Percentiles rank a stretch among this genome's conserved stretches.
Conservation (phyloP, 2,797 vertebrate species). For the Chaenodraco wilsoni region DNA sequence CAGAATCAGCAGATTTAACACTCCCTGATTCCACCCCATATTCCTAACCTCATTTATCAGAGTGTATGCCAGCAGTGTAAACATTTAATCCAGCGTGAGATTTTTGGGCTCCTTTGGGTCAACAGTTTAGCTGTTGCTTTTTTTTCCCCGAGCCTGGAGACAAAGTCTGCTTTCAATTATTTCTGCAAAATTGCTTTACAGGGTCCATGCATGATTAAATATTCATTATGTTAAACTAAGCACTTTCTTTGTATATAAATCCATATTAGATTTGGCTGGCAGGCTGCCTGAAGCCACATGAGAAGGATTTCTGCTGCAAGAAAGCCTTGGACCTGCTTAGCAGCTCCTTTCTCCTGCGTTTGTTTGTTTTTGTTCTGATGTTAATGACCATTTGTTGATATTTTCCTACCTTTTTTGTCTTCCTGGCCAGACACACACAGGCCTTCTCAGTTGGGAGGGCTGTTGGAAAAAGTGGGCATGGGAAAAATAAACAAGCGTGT, state of each 20-base stretch:
- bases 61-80: slow-evolving; percentile 84
- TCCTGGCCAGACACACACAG: slow-evolving; percentile 62
- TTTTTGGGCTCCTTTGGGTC: slow-evolving; percentile 84
- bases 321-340: slow-evolving; percentile 75
- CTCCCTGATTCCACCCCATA: slow-evolving; percentile 74
- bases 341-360: slow-evolving; percentile 66
- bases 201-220: slow-evolving; percentile 90
- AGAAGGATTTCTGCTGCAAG: slow-evolving; percentile 83
- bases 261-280: slow-evolving; percentile 88
- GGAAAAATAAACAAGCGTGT: slow-evolving; percentile 79
- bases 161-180: slow-evolving; percentile 92
- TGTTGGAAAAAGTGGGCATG: slow-evolving; percentile 73
- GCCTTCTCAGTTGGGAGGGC: slow-evolving; percentile 64
- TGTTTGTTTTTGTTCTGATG: slow-evolving; percentile 83
- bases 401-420: slow-evolving; percentile 73
- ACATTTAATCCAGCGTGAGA: slow-evolving; percentile 85
- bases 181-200: slow-evolving; percentile 89
- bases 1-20: slow-evolving; percentile 78
- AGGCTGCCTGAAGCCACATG: slow-evolving; percentile 85
- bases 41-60: slow-evolving; percentile 83
- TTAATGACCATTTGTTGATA: slow-evolving; percentile 82
- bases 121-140: slow-evolving; percentile 81
- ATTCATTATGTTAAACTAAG: slow-evolving; percentile 91
- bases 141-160: slow-evolving; percentile 80
- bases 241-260: slow-evolving; percentile 91